Evolutionary conservation across 2,113 vertebrate species (phyloP), one percentile per base, ranked within the genome.

Genomic region (Lampris incognitus): DNA sequence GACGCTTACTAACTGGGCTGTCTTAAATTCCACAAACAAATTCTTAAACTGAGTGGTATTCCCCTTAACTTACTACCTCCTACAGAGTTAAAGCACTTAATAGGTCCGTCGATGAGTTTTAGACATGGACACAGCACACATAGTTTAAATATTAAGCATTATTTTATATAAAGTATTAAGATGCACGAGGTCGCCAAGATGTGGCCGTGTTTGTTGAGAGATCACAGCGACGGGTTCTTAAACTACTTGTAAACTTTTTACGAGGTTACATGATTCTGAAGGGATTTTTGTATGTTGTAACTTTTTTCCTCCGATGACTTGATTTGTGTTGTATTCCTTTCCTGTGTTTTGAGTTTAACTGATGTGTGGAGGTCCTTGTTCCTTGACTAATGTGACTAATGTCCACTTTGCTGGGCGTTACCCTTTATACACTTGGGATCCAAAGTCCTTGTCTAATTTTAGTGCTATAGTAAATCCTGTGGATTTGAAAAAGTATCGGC

Each of bases 401-500:
- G 80, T 67, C 74, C 66, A 49, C 65, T 84, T 80, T 87, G 44
- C 79, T 82, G 74, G 3, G 41, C 82, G 74, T 81, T 85, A 69
- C 87, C 72, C 24, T 56, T 85, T 73, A 54, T 57, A 56, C 38
- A 1, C 64, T 52, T 79, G 13, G 7, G 41, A 46, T 79, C 9
- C 41, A 40, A 55, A 6, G 11, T 7, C 24, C 67, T 48, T 11
- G 54, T 62, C 74, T 41, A 61, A 50, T 49, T 85, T 80, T n/a
- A 81, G 69, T 79, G 50, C 10, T 68, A 1, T 76, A 55, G 60
- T 94, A 83, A 96, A 96, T 96, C 96, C 95, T 95, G 90, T 93
- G 96, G 96, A 95, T 98, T 97, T 95, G 2, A 77, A 76, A 50
- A 57, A 44, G 87, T 92, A 91, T 87, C 1, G 89, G 94, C 95